phyloP scores from a whole-genome alignment of 2,113 vertebrate species.

The Anser cygnoides region DNA sequence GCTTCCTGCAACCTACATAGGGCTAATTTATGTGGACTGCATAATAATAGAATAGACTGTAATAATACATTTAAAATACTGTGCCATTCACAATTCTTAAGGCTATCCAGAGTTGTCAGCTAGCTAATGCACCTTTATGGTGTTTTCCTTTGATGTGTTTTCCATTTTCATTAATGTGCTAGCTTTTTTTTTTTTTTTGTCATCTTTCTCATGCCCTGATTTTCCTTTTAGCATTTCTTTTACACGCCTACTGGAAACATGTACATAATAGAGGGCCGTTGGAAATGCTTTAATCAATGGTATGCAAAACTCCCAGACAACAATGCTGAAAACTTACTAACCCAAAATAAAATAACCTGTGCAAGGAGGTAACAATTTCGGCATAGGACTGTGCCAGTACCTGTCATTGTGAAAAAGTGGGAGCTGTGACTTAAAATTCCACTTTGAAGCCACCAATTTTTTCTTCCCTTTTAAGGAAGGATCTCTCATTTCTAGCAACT shows the following conservation, averaged over 20 bases:
- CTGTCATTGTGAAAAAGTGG: not conserved
- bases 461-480: not conserved
- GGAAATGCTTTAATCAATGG: not conserved
- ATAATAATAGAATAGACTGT: not conserved
- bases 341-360: not conserved
- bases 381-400: not conserved
- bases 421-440: not conserved
- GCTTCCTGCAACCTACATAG: not conserved
- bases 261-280: not conserved
- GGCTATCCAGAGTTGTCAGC: not conserved
- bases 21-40: not conserved
- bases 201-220: not conserved
- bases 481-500: not conserved
- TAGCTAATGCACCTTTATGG: not conserved
- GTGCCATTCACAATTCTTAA: rapidly evolving
- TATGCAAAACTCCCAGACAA: not conserved
- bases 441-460: not conserved
- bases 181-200: not conserved
- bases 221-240: not conserved
- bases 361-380: not conserved
- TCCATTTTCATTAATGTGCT: not conserved
- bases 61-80: not conserved
- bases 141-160: not conserved
- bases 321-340: not conserved
- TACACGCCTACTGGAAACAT: not conserved